Conservation (phyloP, 2,113 vertebrate species). For the Synodontis membranacea region DNA sequence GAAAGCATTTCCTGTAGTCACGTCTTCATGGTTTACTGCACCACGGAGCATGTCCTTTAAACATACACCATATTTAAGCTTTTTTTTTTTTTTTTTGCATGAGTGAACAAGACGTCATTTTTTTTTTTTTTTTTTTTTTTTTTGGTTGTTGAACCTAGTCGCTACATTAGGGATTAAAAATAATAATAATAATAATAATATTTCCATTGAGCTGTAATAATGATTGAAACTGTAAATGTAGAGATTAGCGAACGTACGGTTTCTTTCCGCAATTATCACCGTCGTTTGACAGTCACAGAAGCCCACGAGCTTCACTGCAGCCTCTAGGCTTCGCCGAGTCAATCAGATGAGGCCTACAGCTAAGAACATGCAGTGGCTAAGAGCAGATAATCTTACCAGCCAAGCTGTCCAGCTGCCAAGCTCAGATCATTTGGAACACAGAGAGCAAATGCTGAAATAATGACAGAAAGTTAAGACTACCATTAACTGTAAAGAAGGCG, state of each 20-base stretch:
- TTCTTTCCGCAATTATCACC: slow-evolving; percentile 30
- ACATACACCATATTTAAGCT: background rate
- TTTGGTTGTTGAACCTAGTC: background rate
- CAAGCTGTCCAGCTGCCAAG: slow-evolving; percentile 60
- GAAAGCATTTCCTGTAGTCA: background rate
- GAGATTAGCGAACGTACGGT: background rate
- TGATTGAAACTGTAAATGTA: background rate
- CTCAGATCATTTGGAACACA: slow-evolving; percentile 57
- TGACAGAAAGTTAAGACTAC: slow-evolving; percentile 57
- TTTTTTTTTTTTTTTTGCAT: background rate
- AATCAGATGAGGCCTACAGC: slow-evolving; percentile 58
- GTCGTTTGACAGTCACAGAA: slow-evolving; percentile 50
- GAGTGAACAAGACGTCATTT: background rate
- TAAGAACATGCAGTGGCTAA: slow-evolving; percentile 61
- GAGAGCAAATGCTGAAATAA: slow-evolving; percentile 55
- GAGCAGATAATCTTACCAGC: slow-evolving; percentile 65
- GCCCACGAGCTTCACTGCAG: slow-evolving; percentile 38
- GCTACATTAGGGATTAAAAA: background rate
- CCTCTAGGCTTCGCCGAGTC: slow-evolving; percentile 45
- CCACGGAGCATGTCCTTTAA: background rate
- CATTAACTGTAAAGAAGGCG: background rate
- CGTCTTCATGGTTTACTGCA: background rate
- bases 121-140: background rate
- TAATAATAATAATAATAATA: background rate
- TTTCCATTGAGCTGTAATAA: slow-evolving; percentile 1